Evolutionary conservation across 1,140 invertebrate genomes (phyloP).

Genomic region (Vanessa tameamea): DNA sequence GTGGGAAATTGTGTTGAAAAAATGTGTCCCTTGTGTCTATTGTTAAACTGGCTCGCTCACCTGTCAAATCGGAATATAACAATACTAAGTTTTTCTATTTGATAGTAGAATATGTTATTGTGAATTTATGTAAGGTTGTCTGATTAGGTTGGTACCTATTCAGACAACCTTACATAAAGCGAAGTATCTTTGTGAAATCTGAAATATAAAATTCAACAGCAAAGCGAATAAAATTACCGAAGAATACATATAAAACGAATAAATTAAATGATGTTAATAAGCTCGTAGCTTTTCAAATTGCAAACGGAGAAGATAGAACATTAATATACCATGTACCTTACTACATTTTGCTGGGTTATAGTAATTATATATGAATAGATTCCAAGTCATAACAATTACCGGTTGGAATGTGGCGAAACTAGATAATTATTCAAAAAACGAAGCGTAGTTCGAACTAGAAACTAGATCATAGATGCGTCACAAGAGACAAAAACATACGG

Average conservation of each 20-base stretch:
- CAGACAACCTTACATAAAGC: too few relatives aligned
- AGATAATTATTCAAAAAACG: constrained; percentile 63
- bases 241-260: neutral
- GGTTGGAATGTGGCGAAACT: constrained; percentile 68
- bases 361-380: constrained; percentile 48
- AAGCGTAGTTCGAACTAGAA: constrained; percentile 55
- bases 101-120: too few relatives aligned
- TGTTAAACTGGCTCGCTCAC: too few relatives aligned
- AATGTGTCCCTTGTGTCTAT: too few relatives aligned
- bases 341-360: constrained; percentile 40
- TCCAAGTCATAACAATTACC: constrained; percentile 64
- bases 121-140: too few relatives aligned
- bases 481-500: neutral
- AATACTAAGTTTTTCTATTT: too few relatives aligned
- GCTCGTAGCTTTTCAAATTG: neutral
- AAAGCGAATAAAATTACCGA: too few relatives aligned
- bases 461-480: constrained; percentile 53
- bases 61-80: too few relatives aligned
- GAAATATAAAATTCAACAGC: too few relatives aligned
- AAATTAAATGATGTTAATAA: neutral
- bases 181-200: too few relatives aligned
- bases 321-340: neutral
- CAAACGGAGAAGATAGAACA: neutral
- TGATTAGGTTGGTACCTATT: too few relatives aligned
- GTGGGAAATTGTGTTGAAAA: too few relatives aligned